Conservation (phyloP, 2,113 vertebrate genomes). For the Columba janthina region DNA sequence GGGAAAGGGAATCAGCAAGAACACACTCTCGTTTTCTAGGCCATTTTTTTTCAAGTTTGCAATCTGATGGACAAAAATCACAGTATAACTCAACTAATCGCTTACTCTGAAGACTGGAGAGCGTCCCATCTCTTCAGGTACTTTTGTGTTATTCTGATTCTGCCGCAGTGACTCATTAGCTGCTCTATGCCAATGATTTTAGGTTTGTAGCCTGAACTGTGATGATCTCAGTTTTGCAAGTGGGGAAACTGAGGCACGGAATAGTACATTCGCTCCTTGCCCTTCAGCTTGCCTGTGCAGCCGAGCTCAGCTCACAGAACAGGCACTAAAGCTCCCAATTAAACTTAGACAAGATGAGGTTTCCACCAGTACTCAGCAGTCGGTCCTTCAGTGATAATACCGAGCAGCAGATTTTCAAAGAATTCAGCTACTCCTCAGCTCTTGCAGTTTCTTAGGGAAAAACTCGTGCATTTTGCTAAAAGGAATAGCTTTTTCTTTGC, state of each 20-base stretch:
- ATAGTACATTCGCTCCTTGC: background rate
- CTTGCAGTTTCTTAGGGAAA: background rate
- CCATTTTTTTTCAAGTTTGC: conserved; percentile 1
- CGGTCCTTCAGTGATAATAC: background rate
- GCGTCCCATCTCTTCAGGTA: background rate
- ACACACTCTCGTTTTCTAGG: background rate
- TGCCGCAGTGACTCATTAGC: background rate
- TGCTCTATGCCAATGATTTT: background rate
- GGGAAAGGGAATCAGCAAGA: background rate
- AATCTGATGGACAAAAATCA: conserved; percentile 43
- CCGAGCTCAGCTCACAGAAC: fast-evolving
- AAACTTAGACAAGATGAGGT: background rate
- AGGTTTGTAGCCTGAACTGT: background rate
- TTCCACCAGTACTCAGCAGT: background rate
- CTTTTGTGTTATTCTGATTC: background rate
- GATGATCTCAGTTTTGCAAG: background rate
- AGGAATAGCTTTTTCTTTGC: background rate
- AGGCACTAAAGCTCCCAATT: background rate
- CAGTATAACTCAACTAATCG: conserved; percentile 27
- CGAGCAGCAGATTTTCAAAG: background rate
- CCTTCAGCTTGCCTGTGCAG: background rate
- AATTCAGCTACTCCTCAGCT: background rate
- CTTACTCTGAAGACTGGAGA: conserved; percentile 32
- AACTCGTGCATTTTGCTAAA: background rate
- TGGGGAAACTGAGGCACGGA: background rate